Conservation (phyloP, 1,140 invertebrate genomes). For the Rhagoletis zephyria region DNA sequence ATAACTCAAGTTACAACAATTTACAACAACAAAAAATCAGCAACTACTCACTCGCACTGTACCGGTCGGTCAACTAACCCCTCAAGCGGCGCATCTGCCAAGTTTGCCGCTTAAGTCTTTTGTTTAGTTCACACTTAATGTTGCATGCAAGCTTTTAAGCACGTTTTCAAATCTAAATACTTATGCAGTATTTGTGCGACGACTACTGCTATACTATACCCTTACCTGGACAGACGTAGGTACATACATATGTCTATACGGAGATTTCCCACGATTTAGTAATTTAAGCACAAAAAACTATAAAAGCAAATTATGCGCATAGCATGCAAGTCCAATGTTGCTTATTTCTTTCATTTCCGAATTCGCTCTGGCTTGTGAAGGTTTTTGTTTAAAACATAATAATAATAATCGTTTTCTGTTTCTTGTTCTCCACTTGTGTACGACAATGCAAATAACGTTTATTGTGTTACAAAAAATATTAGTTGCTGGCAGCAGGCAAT, state of each 20-base stretch:
- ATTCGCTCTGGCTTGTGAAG: conserved; percentile 14
- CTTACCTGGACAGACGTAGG: background rate
- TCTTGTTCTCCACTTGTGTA: background rate
- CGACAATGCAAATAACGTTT: background rate
- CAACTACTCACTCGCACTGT: background rate
- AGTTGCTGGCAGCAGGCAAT: conserved; percentile 12
- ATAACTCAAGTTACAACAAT: background rate
- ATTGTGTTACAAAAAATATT: background rate
- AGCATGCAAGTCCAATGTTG: background rate
- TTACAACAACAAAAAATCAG: background rate
- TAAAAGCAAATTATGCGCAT: conserved; percentile 26
- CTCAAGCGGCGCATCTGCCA: background rate
- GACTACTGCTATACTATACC: background rate
- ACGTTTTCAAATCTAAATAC: conserved; percentile 5
- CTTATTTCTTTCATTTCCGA: background rate
- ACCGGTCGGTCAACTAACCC: background rate
- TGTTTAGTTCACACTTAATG: conserved; percentile 39
- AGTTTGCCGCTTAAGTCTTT: conserved; percentile 42
- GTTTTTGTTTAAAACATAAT: background rate
- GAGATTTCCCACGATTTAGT: conserved; percentile 49
- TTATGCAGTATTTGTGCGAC: conserved; percentile 6
- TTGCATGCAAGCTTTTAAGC: background rate
- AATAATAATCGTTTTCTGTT: background rate
- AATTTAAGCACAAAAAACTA: conserved; percentile 44
- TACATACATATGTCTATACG: background rate